Evolutionary conservation across 2,888 invertebrate species (phyloP).

Genomic region (Stenotaenia linearis): DNA sequence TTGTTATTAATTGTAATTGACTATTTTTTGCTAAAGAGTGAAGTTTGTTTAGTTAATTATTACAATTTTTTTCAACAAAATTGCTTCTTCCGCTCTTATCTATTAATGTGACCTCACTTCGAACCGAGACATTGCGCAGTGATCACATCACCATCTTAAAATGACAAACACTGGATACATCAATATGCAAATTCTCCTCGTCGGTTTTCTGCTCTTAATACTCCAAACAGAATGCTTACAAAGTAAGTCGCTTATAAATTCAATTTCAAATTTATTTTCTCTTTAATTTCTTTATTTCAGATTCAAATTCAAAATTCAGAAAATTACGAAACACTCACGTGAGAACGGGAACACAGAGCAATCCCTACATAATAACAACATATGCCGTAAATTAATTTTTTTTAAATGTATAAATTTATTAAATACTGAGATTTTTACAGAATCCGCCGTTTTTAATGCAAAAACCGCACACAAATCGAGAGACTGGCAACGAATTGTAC

Average conservation of each 20-base stretch:
- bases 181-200: not conserved
- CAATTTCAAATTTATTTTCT: too few species aligned
- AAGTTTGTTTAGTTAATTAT: too few species aligned
- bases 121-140: not conserved
- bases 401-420: not conserved
- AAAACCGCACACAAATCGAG: not conserved
- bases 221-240: not conserved
- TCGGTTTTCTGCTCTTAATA: not conserved
- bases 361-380: not conserved
- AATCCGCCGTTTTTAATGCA: constrained; percentile 6
- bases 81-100: constrained; percentile 1
- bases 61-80: not conserved
- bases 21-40: too few species aligned
- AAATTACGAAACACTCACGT: too few species aligned
- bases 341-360: too few species aligned
- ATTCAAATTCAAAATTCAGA: too few species aligned
- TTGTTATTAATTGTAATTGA: too few species aligned
- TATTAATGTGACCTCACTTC: constrained; percentile 16
- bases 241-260: too few species aligned
- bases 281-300: too few species aligned
- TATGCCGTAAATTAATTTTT: not conserved
- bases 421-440: not conserved
- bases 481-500: constrained; percentile 20
- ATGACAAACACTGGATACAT: not conserved
- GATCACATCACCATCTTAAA: not conserved